Evolutionary conservation across 2,797 vertebrate species (phyloP), one percentile per base, ranked within the genome.

Genomic region (Aeoliscus strigatus): DNA sequence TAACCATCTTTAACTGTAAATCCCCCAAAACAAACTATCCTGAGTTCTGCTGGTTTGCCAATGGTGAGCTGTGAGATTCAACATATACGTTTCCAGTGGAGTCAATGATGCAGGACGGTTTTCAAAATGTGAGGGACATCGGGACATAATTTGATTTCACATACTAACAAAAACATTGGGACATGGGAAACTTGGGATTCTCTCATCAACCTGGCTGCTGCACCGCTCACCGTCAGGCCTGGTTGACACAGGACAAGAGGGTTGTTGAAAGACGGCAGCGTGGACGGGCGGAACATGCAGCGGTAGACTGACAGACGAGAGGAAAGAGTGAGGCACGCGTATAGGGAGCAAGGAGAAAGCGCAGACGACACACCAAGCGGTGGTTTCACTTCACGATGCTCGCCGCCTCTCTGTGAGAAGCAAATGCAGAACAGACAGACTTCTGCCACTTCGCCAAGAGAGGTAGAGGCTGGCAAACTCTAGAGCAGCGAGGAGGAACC

Each of bases 231-330:
- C 3, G 13, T 59, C 52, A 70, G 38, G 53, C 55, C 37, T 50
- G 52, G 59, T 10, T 8, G 24, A 29, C 17, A 14, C 15, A 60
- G 40, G 54, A 67, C 67, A 73, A 54, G 28, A 41, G 53, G 9
- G 6, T 27, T 2, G 16, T 35, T 55, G 30, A 66, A 32, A 38
- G 16, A 38, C 23, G 42, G 27, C 5, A 8, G 16, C 26, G 30
- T 43, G 9, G 58, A 65, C 18, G 44, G 33, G 34, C 36, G 11
- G 27, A 25, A 31, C 1, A 3, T 31, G 9, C 8, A 4, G 1
- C 6, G 21, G 34, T 18, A 18, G 10, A 18, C 27, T 15, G 34
- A 51, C 34, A 54, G 23, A 40, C 4, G 21, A 40, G 28, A 37
- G 11, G 14, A 23, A 30, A 33, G 16, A 34, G 31, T 0, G 1